A percentile compares a stretch with the other conserved stretches of the same genome.
Conservation (phyloP, 2,113 vertebrate genomes). For the Lagopus leucura region DNA sequence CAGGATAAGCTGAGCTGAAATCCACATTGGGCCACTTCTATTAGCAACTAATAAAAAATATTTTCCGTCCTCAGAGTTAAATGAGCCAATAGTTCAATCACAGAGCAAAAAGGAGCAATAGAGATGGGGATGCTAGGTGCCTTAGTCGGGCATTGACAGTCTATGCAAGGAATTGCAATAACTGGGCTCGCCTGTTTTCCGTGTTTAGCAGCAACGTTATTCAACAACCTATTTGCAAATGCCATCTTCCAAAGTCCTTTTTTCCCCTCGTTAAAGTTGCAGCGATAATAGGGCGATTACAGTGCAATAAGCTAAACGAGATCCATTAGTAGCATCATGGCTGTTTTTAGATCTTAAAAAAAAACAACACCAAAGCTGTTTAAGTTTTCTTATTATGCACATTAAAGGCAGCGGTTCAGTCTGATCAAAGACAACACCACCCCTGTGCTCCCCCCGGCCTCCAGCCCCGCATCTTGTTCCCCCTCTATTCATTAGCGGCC, state of each 20-base stretch:
- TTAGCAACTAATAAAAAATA: constrained; percentile 70
- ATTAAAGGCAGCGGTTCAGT: constrained; percentile 51
- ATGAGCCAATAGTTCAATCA: constrained; percentile 70
- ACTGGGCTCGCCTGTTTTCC: constrained; percentile 18
- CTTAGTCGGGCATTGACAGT: constrained; percentile 47
- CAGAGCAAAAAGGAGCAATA: neutral
- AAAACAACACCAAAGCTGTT: constrained; percentile 53
- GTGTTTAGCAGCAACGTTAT: constrained; percentile 34
- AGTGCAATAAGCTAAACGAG: constrained; percentile 65
- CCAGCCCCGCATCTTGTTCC: constrained; percentile 31
- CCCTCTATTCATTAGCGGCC: constrained; percentile 75
- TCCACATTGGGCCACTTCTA: constrained; percentile 37
- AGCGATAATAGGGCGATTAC: constrained; percentile 67
- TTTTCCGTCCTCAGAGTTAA: constrained; percentile 67
- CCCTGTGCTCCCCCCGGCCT: neutral
- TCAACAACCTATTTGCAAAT: constrained; percentile 64
- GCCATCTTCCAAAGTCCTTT: constrained; percentile 54
- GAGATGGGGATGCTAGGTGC: constrained; percentile 50
- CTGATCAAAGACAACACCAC: constrained; percentile 62
- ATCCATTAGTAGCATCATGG: constrained; percentile 58
- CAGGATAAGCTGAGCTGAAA: constrained; percentile 52
- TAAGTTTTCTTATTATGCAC: constrained; percentile 72
- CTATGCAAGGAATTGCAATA: constrained; percentile 62
- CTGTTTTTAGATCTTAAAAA: constrained; percentile 38
- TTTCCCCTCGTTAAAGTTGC: constrained; percentile 51